phyloP scores from a whole-genome alignment of 2,888 invertebrate species.

The Xanthia togata region DNA sequence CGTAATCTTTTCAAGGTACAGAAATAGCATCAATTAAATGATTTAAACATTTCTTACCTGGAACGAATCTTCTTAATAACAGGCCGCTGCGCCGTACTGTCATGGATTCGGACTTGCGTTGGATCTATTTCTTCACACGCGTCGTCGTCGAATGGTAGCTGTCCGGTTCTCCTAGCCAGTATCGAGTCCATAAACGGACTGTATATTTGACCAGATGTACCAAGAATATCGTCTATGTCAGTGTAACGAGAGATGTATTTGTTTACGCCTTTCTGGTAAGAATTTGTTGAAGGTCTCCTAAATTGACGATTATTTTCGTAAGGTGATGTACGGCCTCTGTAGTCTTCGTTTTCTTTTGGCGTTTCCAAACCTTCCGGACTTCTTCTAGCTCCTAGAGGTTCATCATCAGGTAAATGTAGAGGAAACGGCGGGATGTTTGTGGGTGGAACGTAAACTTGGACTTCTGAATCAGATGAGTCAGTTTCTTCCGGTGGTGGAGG shows the following conservation, averaged over 20 bases:
- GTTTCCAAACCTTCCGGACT: conserved; percentile 94
- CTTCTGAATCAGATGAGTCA: conserved; percentile 85
- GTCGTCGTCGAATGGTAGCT: conserved; percentile 84
- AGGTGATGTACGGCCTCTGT: conserved; percentile 90
- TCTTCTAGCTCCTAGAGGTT: conserved; percentile 93
- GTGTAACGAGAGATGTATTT: conserved; percentile 95
- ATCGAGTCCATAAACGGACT: conserved; percentile 92
- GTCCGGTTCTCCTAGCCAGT: conserved; percentile 84
- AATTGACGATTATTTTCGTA: conserved; percentile 92
- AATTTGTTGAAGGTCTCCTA: conserved; percentile 69
- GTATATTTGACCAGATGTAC: conserved; percentile 90
- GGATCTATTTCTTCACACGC: conserved; percentile 94
- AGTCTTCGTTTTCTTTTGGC: conserved; percentile 82
- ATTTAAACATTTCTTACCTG: conserved; percentile 83
- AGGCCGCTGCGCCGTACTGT: conserved; percentile 93
- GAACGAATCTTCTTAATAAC: conserved; percentile 91
- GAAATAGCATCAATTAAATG: conserved; percentile 43
- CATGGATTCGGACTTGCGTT: conserved; percentile 94
- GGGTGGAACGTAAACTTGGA: conserved; percentile 82
- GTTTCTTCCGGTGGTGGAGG: conserved; percentile 83
- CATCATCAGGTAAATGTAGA: conserved; percentile 87
- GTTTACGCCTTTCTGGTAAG: conserved; percentile 81
- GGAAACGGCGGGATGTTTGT: conserved; percentile 85
- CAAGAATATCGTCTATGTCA: conserved; percentile 97
- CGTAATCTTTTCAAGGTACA: conserved; percentile 11